phyloP scores from a whole-genome alignment of 2,113 vertebrate genomes.

The Chloebia gouldiae region DNA sequence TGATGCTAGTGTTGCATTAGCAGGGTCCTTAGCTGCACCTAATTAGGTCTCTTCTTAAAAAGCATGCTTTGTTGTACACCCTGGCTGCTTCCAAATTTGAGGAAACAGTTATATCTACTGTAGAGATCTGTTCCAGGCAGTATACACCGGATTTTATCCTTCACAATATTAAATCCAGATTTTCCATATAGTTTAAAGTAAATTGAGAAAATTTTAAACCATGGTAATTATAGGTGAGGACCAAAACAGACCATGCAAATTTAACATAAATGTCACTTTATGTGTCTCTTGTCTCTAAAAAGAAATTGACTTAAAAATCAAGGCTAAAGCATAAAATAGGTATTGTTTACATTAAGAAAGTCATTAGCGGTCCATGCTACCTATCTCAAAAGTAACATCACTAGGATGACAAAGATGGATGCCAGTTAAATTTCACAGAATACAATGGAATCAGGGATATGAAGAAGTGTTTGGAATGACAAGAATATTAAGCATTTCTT shows the following conservation, averaged over 20 bases:
- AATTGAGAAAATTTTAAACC: not conserved
- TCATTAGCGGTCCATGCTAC: not conserved
- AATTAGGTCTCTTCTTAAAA: not conserved
- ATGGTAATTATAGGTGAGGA: not conserved
- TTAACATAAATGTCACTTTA: not conserved
- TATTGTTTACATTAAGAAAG: not conserved
- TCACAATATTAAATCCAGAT: not conserved
- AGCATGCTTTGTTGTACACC: not conserved
- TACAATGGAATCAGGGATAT: not conserved
- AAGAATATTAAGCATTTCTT: not conserved
- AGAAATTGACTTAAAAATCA: not conserved
- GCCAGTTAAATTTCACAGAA: not conserved
- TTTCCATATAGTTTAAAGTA: not conserved
- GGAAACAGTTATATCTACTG: not conserved
- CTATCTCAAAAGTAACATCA: not conserved
- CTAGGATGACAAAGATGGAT: not conserved
- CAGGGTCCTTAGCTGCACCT: not conserved
- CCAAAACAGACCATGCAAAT: not conserved
- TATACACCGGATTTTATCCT: not conserved
- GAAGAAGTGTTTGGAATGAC: not conserved
- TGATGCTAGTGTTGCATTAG: not conserved
- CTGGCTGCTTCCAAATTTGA: not conserved
- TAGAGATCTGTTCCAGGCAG: not conserved
- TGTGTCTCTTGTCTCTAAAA: not conserved
- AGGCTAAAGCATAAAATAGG: not conserved